Percentiles rank a stretch among this genome's conserved stretches.
phyloP scores from a whole-genome alignment of 2,113 vertebrate genomes.

The Dromas ardeola region DNA sequence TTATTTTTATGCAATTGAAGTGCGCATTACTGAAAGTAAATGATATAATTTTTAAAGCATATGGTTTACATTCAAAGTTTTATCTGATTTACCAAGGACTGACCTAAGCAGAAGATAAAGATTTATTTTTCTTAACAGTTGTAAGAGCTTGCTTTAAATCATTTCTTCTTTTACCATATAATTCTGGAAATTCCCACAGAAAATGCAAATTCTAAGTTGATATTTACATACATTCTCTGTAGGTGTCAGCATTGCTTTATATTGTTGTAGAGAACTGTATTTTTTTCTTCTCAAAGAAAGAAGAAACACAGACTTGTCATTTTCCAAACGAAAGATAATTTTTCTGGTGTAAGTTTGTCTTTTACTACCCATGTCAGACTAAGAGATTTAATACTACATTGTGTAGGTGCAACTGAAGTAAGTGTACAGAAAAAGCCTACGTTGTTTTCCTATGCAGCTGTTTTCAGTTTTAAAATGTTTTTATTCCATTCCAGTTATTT shows the following conservation, averaged over 20 bases:
- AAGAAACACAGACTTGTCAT: neutral
- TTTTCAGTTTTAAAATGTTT: neutral
- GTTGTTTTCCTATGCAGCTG: neutral
- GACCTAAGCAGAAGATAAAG: neutral
- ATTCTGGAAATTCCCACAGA: neutral
- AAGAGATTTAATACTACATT: neutral
- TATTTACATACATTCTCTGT: slow-evolving; percentile 73
- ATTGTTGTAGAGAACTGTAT: slow-evolving; percentile 13
- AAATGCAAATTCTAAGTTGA: slow-evolving; percentile 33
- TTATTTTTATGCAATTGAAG: neutral
- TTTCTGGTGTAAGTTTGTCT: neutral
- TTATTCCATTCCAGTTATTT: neutral
- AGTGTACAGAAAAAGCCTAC: neutral
- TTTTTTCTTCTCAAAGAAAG: slow-evolving; percentile 57
- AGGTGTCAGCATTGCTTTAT: slow-evolving; percentile 78
- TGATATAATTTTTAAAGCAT: neutral
- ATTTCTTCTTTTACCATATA: neutral
- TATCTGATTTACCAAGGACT: neutral
- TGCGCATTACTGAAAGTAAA: neutral
- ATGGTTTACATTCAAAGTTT: neutral
- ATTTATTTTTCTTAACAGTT: neutral
- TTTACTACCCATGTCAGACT: neutral
- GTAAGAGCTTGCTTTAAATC: neutral
- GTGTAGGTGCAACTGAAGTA: neutral
- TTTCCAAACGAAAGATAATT: neutral